Evolutionary conservation across 2,797 vertebrate genomes (phyloP).

Genomic region (Echiichthys vipera): DNA sequence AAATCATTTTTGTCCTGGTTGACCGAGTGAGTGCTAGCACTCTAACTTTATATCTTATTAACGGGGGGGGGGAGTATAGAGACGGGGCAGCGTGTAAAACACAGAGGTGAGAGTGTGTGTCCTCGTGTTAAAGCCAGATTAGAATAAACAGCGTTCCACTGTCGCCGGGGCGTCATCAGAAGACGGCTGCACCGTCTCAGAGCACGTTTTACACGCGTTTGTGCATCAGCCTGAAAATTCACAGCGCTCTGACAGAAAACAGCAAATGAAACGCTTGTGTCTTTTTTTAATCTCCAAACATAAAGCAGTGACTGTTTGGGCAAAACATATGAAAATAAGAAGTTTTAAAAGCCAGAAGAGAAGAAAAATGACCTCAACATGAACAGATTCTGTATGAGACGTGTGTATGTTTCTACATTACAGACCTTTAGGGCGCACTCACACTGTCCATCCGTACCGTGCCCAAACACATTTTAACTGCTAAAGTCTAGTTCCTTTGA

Average conservation of each 20-base stretch:
- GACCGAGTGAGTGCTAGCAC: conserved; percentile 48
- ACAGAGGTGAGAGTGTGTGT: conserved; percentile 54
- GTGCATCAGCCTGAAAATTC: conserved; percentile 21
- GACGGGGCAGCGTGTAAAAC: conserved; percentile 61
- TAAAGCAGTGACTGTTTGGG: conserved; percentile 9
- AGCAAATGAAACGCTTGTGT: background rate
- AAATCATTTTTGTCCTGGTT: conserved; percentile 69
- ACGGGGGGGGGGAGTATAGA: conserved; percentile 52
- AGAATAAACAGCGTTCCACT: conserved; percentile 2
- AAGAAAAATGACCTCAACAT: background rate
- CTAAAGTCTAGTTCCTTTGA: no score
- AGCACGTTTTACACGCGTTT: conserved; percentile 20
- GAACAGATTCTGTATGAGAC: background rate
- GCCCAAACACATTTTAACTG: no score
- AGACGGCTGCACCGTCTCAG: background rate
- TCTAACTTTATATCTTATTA: conserved; percentile 70
- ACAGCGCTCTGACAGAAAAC: conserved; percentile 17
- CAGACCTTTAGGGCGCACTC: no score
- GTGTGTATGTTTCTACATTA: conserved; percentile 13
- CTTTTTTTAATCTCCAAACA: conserved; percentile 30
- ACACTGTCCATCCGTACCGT: no score
- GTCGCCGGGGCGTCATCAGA: conserved; percentile 14
- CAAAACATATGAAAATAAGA: conserved; percentile 15
- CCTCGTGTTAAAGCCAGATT: conserved; percentile 44
- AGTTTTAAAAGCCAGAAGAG: conserved; percentile 2